Percentiles rank a stretch among this genome's conserved stretches.
Conservation (phyloP, 2,113 vertebrate species). For the Hassar affinis region DNA sequence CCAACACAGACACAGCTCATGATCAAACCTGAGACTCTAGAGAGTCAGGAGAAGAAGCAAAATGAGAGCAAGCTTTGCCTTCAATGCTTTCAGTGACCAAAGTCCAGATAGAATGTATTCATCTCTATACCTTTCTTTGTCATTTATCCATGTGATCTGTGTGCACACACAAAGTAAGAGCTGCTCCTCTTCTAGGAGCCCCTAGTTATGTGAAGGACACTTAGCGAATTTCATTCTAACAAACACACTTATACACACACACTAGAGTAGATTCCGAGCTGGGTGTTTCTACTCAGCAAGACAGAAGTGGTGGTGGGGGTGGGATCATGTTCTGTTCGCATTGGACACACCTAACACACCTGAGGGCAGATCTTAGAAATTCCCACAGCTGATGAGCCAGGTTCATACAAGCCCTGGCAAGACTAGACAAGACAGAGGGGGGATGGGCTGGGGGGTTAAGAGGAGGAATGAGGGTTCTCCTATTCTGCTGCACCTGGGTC, state of each 20-base stretch:
- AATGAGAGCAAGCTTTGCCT: neutral
- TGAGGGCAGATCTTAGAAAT: conserved; percentile 38
- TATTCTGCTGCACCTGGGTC: conserved; percentile 71
- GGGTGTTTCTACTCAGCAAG: neutral
- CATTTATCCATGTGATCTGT: neutral
- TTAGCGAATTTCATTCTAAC: neutral
- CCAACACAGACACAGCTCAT: neutral
- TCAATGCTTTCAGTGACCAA: neutral
- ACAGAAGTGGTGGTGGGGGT: neutral
- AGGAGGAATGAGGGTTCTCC: conserved; percentile 54
- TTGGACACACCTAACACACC: conserved; percentile 43
- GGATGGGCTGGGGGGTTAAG: conserved; percentile 25
- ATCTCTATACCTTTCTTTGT: neutral
- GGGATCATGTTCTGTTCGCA: conserved; percentile 43
- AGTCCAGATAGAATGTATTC: neutral
- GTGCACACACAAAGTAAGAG: neutral
- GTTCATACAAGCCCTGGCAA: conserved; percentile 45
- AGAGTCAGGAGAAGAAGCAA: neutral
- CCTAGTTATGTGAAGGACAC: neutral
- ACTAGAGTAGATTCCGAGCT: neutral
- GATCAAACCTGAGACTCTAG: neutral
- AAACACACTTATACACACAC: neutral
- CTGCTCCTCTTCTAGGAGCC: neutral
- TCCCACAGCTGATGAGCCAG: conserved; percentile 38
- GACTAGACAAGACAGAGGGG: conserved; percentile 28